These are phyloP conservation scores for Dendrolimus punctatus DNA, from an alignment of 1,140 invertebrate genomes.

Conservation along the genomic window DNA sequence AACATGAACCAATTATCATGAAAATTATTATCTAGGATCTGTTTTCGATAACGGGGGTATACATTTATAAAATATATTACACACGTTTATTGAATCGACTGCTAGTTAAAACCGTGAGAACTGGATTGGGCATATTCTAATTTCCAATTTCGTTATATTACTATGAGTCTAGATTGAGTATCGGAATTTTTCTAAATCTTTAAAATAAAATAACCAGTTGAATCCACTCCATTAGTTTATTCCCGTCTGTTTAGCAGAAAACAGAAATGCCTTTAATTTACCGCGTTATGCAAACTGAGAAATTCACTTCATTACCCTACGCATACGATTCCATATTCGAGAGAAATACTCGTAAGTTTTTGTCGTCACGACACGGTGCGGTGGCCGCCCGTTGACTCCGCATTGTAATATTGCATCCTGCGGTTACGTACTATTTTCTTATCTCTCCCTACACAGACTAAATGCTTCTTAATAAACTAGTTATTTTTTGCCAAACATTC, in stretches of 20 bases:
- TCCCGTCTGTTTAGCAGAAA: conserved; percentile 33
- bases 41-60: no score
- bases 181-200: neutral
- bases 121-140: no score
- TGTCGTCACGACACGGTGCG: conserved; percentile 46
- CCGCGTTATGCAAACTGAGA: conserved; percentile 51
- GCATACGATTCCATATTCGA: conserved; percentile 53
- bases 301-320: conserved; percentile 47
- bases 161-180: no score
- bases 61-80: no score
- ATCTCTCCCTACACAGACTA: conserved; percentile 28
- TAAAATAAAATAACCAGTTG: neutral
- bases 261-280: conserved; percentile 61
- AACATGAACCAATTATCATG: no score
- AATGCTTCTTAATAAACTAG: conserved; percentile 34
- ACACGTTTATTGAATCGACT: no score
- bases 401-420: conserved; percentile 44
- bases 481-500: conserved; percentile 24
- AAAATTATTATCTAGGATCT: no score
- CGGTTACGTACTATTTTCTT: conserved; percentile 47
- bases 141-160: no score
- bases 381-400: conserved; percentile 31
- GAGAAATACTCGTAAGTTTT: conserved; percentile 47
- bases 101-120: no score
- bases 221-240: conserved; percentile 26